Evolutionary conservation across 1,140 invertebrate genomes (phyloP), one percentile per base, ranked within the genome.

Genomic region (Apis dorsata): DNA sequence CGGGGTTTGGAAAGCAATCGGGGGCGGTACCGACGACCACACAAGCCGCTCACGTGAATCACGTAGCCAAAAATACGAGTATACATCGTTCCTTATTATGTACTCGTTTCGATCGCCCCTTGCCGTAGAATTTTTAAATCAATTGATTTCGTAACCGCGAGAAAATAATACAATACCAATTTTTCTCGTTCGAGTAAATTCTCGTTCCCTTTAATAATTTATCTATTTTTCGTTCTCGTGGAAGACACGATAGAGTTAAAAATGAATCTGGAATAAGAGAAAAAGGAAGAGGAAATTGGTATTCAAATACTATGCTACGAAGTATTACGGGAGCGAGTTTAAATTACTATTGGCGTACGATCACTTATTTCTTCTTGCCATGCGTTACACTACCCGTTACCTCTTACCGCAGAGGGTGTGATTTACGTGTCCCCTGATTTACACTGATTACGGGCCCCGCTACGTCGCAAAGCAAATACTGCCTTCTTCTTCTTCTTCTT

Each of bases 401-500:
- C 86, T 88, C 89, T 92, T 92, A 91, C 89, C 89, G 90, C 90
- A 89, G 86, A 84, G 91, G 86, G 91, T 92, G 92, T 93, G 93
- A 94, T 94, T 94, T 94, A 94, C 93, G 93, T 90, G 92, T 93
- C 91, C 91, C 91, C 93, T 93, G 93, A 94, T 94, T 94, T 94
- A 94, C 93, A 92, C 93, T 94, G 93, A 94, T 94, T 94, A 94
- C 92, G 90, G 92, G 90, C 86, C 91, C 89, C 89, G 90, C 86
- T 87, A 91, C 90, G 91, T 92, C 89, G 90, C 91, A 91, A 93
- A 93, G 92, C 91, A 93, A 93, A 94, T 90, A 93, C 85, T 88
- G 85, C 89, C 84, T 85, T 81, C 81, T 82, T 71, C 78, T 13
- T 17, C 19, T 68, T 76, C 72, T 74, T 57, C 51, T 60, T 66